Evolutionary conservation across 2,113 vertebrate genomes (phyloP).

Genomic region (Pristiophorus japonicus): DNA sequence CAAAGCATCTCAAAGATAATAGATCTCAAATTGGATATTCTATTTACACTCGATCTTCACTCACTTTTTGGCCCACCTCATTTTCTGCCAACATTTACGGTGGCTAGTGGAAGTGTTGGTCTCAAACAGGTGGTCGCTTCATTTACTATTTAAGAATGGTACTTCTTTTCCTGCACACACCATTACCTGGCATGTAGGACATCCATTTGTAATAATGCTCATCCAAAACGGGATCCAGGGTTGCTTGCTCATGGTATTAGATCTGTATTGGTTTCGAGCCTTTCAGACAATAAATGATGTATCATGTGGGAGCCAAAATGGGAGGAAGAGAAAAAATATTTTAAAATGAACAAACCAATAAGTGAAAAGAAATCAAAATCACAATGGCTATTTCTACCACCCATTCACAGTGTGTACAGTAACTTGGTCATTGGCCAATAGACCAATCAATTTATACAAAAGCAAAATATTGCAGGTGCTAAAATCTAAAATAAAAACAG

Average conservation of each 20-base stretch:
- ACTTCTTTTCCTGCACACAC: neutral
- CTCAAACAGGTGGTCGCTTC: neutral
- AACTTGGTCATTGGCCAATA: neutral
- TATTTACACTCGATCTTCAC: neutral
- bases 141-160: neutral
- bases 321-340: neutral
- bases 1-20: neutral
- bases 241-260: neutral
- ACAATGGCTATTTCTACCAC: neutral
- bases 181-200: neutral
- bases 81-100: neutral
- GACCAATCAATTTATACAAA: conserved; percentile 25
- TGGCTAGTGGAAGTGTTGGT: neutral
- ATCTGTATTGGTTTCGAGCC: neutral
- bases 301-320: neutral
- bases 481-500: no score
- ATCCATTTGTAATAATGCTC: neutral
- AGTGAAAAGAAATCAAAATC: neutral
- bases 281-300: neutral
- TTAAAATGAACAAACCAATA: conserved; percentile 9
- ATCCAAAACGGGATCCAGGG: neutral
- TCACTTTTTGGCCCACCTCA: neutral
- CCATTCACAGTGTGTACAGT: neutral
- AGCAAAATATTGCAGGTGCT: no score
- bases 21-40: neutral